phyloP scores from a whole-genome alignment of 2,113 vertebrate genomes.

The Puntigrus tetrazona region DNA sequence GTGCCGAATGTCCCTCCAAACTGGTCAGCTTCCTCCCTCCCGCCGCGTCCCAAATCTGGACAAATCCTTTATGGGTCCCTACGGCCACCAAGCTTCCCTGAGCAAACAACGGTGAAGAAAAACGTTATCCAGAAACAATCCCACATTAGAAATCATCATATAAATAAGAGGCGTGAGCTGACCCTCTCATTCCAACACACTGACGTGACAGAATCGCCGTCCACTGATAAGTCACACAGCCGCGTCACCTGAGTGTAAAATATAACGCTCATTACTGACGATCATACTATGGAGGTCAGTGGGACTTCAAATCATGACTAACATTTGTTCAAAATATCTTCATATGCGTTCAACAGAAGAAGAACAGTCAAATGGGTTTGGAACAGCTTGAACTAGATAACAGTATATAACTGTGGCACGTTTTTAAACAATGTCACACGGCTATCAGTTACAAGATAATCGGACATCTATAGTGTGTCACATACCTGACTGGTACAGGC shows the following conservation, averaged over 20 bases:
- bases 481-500: conserved; percentile 69
- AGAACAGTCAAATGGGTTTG: too few relatives aligned
- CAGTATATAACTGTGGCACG: too few relatives aligned
- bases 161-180: conserved; percentile 13
- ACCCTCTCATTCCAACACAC: conserved; percentile 71
- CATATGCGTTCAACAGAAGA: too few relatives aligned
- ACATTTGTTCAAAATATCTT: too few relatives aligned
- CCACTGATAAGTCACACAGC: conserved; percentile 67
- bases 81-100: conserved; percentile 80
- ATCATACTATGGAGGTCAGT: too few relatives aligned
- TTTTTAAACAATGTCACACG: too few relatives aligned
- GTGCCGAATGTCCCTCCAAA: conserved; percentile 79
- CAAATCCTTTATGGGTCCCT: conserved; percentile 81
- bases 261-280: neutral
- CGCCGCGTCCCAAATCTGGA: conserved; percentile 82
- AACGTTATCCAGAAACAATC: neutral
- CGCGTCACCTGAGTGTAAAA: conserved; percentile 63
- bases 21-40: conserved; percentile 80
- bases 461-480: neutral
- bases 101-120: neutral
- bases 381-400: too few relatives aligned
- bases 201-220: conserved; percentile 69
- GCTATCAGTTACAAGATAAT: too few relatives aligned
- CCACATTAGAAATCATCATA: neutral
- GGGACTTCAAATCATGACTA: too few relatives aligned